phyloP scores from a whole-genome alignment of 1,140 invertebrate genomes.

The Drosophila ironensis region DNA sequence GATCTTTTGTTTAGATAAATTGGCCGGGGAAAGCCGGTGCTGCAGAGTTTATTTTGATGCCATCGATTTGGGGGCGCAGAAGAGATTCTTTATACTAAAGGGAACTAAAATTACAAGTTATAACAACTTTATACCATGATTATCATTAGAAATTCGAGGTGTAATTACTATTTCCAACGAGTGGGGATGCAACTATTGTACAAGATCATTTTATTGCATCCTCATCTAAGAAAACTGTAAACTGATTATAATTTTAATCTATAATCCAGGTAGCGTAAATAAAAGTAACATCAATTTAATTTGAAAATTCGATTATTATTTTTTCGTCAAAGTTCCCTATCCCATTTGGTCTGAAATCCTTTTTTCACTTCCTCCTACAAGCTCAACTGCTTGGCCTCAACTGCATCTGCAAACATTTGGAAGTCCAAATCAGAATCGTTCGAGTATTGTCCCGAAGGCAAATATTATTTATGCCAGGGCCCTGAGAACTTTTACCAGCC shows the following conservation, averaged over 20 bases:
- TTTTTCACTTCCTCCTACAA: not conserved
- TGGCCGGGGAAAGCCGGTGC: slow-evolving; percentile 48
- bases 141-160: too few species aligned
- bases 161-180: too few species aligned
- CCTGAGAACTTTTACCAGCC: slow-evolving; percentile 66
- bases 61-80: slow-evolving; percentile 1
- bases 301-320: too few species aligned
- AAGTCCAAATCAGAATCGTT: slow-evolving; percentile 31
- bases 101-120: too few species aligned
- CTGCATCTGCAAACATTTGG: slow-evolving; percentile 65
- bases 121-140: not conserved
- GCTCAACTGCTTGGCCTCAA: not conserved
- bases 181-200: too few species aligned
- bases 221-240: too few species aligned
- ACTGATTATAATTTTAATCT: too few species aligned
- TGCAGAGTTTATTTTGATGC: slow-evolving; percentile 4
- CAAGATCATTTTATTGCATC: too few species aligned
- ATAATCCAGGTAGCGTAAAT: too few species aligned
- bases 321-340: too few species aligned
- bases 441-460: slow-evolving; percentile 51
- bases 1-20: slow-evolving; percentile 50
- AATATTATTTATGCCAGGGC: slow-evolving; percentile 50
- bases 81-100: not conserved
- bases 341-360: too few species aligned
- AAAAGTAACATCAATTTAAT: too few species aligned